phyloP scores from a whole-genome alignment of 1,140 invertebrate species.

The Cotesia vestalis region DNA sequence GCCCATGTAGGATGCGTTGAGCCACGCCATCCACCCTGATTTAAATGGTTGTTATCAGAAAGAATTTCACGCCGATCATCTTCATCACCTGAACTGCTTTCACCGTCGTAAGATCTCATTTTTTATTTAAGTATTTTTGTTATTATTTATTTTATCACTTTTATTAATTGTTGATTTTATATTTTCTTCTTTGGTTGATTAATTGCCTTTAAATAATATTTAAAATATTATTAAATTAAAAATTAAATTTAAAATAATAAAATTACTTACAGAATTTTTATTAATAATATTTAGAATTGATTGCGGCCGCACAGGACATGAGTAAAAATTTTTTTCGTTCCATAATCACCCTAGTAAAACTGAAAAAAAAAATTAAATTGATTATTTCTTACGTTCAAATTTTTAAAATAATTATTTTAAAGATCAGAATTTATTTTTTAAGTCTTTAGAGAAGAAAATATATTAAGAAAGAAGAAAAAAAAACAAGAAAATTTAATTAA shows the following conservation, averaged over 20 bases:
- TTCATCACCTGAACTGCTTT: conserved; percentile 63
- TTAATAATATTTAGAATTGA: not conserved
- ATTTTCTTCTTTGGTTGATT: too few relatives aligned
- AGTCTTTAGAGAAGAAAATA: not conserved
- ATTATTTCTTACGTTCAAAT: too few relatives aligned
- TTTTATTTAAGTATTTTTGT: conserved; percentile 18
- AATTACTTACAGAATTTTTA: too few relatives aligned
- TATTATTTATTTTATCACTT: not conserved
- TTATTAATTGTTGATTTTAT: not conserved
- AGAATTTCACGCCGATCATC: conserved; percentile 57
- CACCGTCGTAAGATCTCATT: conserved; percentile 64
- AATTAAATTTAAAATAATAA: too few relatives aligned
- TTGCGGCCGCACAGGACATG: too few relatives aligned
- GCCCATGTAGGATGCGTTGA: conserved; percentile 61
- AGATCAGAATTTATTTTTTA: not conserved
- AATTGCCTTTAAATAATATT: too few relatives aligned
- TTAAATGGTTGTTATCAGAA: conserved; percentile 54
- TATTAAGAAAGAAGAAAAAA: conserved; percentile 7
- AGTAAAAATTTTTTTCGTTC: too few relatives aligned
- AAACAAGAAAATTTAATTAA: conserved; percentile 20
- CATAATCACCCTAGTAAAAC: too few relatives aligned
- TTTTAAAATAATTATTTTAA: too few relatives aligned
- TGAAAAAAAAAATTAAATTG: too few relatives aligned
- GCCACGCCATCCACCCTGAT: conserved; percentile 59
- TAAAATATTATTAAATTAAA: too few relatives aligned